Conservation (phyloP, 2,113 vertebrate species). For the Salvelinus namaycush region DNA sequence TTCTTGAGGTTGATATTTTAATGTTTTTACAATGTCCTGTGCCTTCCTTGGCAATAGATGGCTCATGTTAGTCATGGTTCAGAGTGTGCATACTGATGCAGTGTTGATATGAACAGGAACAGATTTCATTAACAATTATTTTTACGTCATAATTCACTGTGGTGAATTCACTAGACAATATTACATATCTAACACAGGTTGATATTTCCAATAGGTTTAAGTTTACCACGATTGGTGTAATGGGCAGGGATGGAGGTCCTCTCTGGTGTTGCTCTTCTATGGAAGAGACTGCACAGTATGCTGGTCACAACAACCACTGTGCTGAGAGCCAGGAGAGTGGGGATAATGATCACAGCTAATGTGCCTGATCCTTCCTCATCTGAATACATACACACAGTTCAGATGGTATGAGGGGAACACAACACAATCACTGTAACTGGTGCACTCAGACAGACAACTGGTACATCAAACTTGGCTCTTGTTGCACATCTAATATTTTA, state of each 20-base stretch:
- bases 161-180: too few relatives aligned
- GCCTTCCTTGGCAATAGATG: background rate
- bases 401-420: background rate
- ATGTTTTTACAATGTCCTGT: background rate
- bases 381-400: constrained; percentile 30
- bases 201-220: background rate
- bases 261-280: constrained; percentile 22
- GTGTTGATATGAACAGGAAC: too few relatives aligned
- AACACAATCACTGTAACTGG: background rate
- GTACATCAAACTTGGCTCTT: too few relatives aligned
- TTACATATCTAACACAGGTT: too few relatives aligned
- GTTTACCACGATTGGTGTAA: constrained; percentile 25
- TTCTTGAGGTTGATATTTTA: background rate
- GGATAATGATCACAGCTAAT: constrained; percentile 65
- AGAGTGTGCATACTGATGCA: too few relatives aligned
- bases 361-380: constrained; percentile 51
- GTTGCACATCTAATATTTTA: too few relatives aligned
- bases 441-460: too few relatives aligned
- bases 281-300: constrained; percentile 66
- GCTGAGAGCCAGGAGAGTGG: constrained; percentile 60
- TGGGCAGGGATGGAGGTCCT: constrained; percentile 1
- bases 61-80: too few relatives aligned
- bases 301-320: constrained; percentile 57
- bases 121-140: too few relatives aligned
- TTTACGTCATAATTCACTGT: too few relatives aligned